Conservation (phyloP, 2,113 vertebrate genomes). For the Scophthalmus maximus region DNA sequence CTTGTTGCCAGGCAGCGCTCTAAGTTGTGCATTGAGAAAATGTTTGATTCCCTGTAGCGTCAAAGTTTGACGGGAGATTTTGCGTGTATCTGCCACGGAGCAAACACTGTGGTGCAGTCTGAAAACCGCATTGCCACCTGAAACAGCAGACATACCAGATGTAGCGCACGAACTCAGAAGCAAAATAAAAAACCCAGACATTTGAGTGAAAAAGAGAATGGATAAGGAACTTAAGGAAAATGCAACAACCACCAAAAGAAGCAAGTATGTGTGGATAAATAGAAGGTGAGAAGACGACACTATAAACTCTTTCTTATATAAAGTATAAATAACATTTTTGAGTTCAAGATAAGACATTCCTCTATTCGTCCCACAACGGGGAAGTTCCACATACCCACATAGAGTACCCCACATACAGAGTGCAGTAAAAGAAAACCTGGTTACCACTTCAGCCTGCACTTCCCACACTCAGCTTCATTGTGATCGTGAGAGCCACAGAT, state of each 20-base stretch:
- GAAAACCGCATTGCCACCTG: conserved; percentile 27
- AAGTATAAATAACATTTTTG: too few relatives aligned
- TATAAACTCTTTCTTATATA: neutral
- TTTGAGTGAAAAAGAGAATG: neutral
- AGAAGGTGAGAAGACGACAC: neutral
- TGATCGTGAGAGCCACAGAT: too few relatives aligned
- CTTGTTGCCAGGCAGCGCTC: conserved; percentile 34
- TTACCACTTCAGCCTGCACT: neutral
- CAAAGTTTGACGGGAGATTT: conserved; percentile 37
- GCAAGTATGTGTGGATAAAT: neutral
- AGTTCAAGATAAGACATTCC: too few relatives aligned
- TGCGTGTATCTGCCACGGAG: conserved; percentile 12
- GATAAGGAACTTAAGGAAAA: neutral
- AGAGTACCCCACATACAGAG: too few relatives aligned
- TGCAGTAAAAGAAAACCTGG: neutral
- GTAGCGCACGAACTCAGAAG: neutral
- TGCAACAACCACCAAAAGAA: neutral
- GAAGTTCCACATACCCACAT: too few relatives aligned
- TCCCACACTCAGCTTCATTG: too few relatives aligned
- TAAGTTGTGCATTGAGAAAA: conserved; percentile 23
- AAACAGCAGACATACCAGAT: conserved; percentile 18
- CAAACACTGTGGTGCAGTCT: conserved; percentile 24
- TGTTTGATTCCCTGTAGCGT: conserved; percentile 36
- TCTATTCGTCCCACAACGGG: too few relatives aligned
- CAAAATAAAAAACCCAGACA: neutral